Percentiles rank a stretch among this genome's conserved stretches.
Evolutionary conservation across 2,113 vertebrate species (phyloP).

Genomic region (Calyptommatus sinebrachiatus): DNA sequence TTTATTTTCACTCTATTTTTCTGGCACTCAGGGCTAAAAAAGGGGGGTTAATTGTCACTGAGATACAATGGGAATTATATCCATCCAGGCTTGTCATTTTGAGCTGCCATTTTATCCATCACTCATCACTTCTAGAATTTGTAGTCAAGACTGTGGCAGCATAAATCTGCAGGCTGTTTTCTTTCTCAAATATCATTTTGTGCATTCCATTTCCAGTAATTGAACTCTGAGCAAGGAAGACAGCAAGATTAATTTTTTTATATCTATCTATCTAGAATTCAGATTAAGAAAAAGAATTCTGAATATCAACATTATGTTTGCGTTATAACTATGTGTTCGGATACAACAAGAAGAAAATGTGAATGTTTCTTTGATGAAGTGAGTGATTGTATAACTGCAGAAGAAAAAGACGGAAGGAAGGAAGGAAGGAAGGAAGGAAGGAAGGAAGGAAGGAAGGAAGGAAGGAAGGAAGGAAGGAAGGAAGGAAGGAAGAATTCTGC

Average conservation of each 20-base stretch:
- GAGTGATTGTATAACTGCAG: too few species aligned
- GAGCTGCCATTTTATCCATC: conserved; percentile 33
- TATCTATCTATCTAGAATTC: not conserved
- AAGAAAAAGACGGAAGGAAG: too few species aligned
- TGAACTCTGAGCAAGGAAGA: conserved; percentile 8
- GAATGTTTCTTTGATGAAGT: too few species aligned
- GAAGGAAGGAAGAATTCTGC: too few species aligned
- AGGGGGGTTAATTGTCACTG: not conserved
- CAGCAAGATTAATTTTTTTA: not conserved
- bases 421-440: too few species aligned
- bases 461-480: too few species aligned
- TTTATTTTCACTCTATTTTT: not conserved
- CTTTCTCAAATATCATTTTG: not conserved
- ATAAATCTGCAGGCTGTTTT: conserved; percentile 26
- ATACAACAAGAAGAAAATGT: too few species aligned
- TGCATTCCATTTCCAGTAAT: conserved; percentile 27
- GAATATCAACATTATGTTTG: not conserved
- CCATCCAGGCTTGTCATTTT: conserved; percentile 22
- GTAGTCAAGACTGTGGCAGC: conserved; percentile 15
- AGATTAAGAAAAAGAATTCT: not conserved
- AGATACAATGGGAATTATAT: conserved; percentile 19
- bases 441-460: too few species aligned
- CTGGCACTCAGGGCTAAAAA: not conserved
- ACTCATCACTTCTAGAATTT: conserved; percentile 8
- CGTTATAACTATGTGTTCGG: too few species aligned